Evolutionary conservation across 2,888 invertebrate genomes (phyloP), one percentile per base, ranked within the genome.

Genomic region (Dichetophora obliterata): DNA sequence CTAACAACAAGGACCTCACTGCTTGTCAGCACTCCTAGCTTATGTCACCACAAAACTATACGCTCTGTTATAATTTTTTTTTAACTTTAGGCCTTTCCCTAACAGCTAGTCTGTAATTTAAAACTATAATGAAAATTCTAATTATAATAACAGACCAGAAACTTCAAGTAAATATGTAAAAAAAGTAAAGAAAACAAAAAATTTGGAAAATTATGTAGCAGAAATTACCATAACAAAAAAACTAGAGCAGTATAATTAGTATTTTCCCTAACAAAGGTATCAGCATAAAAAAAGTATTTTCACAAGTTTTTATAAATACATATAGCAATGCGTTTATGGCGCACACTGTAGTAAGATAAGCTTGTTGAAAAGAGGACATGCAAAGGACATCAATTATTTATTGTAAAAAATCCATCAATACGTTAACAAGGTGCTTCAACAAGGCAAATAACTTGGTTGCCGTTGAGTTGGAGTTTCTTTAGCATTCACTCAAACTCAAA

Each of bases 191-290:
- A 37, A 54, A 57, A n/a, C 2, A 11, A 66, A 19, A 54, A 37
- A 4, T 16, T 31, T 3, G 19, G 70, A 57, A 19, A 57, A 57
- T n/a, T 34, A 65, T 37, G 16, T 5, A 54, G 31, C n/a, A 43
- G 37, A 16, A 14, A 6, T 34, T 19, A 3, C 3, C 5, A n/a
- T 19, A 43, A 43, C n/a, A 68, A 48, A 68, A 68, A 48, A 68
- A 19, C 5, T 16, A 54, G 27, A 16, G 16, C n/a, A 27, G 54
- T 24, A 54, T 73, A 73, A 73, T 73, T 50, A 63, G 63, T 73
- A 73, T 73, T 73, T 73, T 63, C 52, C 31, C 63, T 61, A 43
- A 27, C 22, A 31, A 73, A 73, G 73, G 73, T 22, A 73, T 63
- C 61, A 73, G 34, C 22, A 66, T 27, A 31, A 50, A 50, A 73